Evolutionary conservation across 1,140 invertebrate species (phyloP).

Genomic region (Teleogryllus occipitalis): DNA sequence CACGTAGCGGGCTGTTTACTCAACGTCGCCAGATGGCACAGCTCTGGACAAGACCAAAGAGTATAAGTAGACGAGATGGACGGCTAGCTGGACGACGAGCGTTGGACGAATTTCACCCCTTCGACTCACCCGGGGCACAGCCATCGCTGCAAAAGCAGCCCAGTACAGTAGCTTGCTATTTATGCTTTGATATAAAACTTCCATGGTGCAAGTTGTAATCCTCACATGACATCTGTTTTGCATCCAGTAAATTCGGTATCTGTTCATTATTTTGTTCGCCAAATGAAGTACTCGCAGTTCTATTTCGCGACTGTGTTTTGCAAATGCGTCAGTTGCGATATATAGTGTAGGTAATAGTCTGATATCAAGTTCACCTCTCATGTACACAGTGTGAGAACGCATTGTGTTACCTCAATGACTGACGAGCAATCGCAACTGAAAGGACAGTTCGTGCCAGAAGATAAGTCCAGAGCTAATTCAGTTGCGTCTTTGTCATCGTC

Average conservation of each 20-base stretch:
- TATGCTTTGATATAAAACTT: neutral
- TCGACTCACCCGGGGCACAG: no score
- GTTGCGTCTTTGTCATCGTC: conserved; percentile 27
- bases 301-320: neutral
- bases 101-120: no score
- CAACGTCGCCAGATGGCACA: no score
- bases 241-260: neutral
- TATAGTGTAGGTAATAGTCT: neutral
- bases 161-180: no score
- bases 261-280: neutral
- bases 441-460: conserved; percentile 27
- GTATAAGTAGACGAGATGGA: no score
- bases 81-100: no score
- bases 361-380: neutral
- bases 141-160: no score
- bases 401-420: conserved; percentile 28
- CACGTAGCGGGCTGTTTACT: no score
- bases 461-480: conserved; percentile 24
- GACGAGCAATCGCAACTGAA: conserved; percentile 30
- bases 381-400: neutral
- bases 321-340: neutral
- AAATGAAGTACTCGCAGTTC: neutral
- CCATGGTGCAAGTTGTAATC: neutral
- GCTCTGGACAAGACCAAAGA: no score
- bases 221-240: neutral